Evolutionary conservation across 2,888 invertebrate genomes (phyloP).

Genomic region (Thecocarcelia acutangulata): DNA sequence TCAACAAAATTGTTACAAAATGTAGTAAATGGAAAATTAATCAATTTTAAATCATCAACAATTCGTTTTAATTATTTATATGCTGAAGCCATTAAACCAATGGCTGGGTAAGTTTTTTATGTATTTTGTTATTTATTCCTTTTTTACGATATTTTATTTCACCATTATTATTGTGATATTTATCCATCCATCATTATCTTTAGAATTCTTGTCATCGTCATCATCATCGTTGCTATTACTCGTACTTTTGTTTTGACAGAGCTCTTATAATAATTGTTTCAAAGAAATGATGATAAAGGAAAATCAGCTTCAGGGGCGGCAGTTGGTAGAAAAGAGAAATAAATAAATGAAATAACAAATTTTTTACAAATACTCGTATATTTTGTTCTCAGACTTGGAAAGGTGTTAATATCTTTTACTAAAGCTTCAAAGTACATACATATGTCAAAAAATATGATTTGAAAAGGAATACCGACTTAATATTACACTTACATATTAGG

Average conservation of each 20-base stretch:
- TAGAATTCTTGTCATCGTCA: slow-evolving; percentile 7
- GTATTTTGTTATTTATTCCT: background rate
- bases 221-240: background rate
- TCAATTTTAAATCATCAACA: slow-evolving; percentile 62
- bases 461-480: no score
- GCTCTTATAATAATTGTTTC: slow-evolving; percentile 39
- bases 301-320: background rate
- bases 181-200: slow-evolving; percentile 18
- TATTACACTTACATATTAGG: no score
- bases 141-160: background rate
- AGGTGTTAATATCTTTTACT: no score
- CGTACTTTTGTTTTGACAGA: slow-evolving; percentile 15
- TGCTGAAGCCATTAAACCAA: slow-evolving; percentile 3
- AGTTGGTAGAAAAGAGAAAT: background rate
- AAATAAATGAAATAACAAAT: no score
- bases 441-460: no score
- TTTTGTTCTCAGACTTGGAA: slow-evolving; percentile 18
- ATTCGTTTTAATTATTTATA: slow-evolving; percentile 50
- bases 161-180: slow-evolving; percentile 34
- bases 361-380: background rate
- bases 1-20: no score
- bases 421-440: background rate
- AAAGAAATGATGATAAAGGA: slow-evolving; percentile 10
- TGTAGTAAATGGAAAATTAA: slow-evolving; percentile 60
- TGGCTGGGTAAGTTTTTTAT: background rate